Conservation (phyloP, 2,888 invertebrate species). For the Drepana falcataria region DNA sequence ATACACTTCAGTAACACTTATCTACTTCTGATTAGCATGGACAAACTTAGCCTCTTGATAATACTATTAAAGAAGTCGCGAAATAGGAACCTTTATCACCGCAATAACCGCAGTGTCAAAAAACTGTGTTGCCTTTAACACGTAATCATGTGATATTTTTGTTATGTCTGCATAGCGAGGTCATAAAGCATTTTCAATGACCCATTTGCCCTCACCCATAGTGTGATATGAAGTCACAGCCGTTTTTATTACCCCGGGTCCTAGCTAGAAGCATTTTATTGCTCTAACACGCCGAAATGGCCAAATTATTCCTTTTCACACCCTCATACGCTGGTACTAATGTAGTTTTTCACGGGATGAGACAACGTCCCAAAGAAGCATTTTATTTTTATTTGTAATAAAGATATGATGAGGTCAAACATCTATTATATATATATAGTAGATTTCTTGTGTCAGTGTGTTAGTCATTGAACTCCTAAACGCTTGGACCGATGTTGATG, state of each 20-base stretch:
- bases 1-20: too few relatives aligned
- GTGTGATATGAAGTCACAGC: slow-evolving; percentile 22
- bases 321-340: slow-evolving; percentile 18
- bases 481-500: too few relatives aligned
- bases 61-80: background rate
- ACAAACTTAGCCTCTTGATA: too few relatives aligned
- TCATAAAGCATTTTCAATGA: slow-evolving; percentile 21
- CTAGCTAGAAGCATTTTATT: slow-evolving; percentile 29
- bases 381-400: too few relatives aligned
- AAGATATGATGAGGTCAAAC: too few relatives aligned
- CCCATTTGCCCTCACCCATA: slow-evolving; percentile 27
- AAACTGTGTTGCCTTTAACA: background rate
- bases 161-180: slow-evolving; percentile 2
- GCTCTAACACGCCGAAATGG: slow-evolving; percentile 29
- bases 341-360: background rate
- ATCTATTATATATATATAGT: too few relatives aligned
- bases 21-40: too few relatives aligned
- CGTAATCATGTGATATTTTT: slow-evolving; percentile 1
- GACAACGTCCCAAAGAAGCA: background rate
- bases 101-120: background rate
- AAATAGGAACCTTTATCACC: background rate
- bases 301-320: slow-evolving; percentile 32
- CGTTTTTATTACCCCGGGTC: slow-evolving; percentile 26
- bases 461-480: too few relatives aligned
- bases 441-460: too few relatives aligned